Evolutionary conservation across 2,113 vertebrate species (phyloP), one percentile per base, ranked within the genome.

Genomic region (Alaudala cheleensis): DNA sequence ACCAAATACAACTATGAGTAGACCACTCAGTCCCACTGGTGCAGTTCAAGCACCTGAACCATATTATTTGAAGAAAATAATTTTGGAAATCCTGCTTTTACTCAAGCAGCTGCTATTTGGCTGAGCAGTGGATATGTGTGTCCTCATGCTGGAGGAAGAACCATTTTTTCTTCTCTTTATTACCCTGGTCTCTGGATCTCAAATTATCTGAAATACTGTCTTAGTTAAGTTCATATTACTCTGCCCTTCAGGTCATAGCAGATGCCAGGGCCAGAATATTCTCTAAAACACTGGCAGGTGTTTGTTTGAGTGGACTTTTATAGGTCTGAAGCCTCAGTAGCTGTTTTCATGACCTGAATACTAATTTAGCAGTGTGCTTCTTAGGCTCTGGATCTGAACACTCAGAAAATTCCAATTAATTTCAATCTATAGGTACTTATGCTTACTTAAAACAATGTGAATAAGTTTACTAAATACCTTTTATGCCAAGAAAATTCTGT

Each of bases 301-400:
- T 91, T 95, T 96, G 88, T 92, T 93, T 81, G 83, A 97, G 94
- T 81, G 95, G 86, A 92, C 86, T 92, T 93, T 95, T 96, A 96
- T 95, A 91, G 88, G 86, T 95, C 92, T 96, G 95, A 96, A 97
- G 94, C 91, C 92, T 97, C 96, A 96, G 95, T 97, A 97, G 95
- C 61, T 95, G 83, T 92, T 93, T 91, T 93, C 80, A 81, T 96
- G 95, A 87, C 69, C 81, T 61, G 95, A 93, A 97, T 97, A 57
- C 78, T 97, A 95, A 97, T 95, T 94, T 81, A 81, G 15, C 53
- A 67, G 28, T 7, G 37, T 53, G 31, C 76, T 81, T 72, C 86
- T 67, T 65, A 12, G 34, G 40, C 50, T 83, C 58, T 77, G 50
- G 39, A 67, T 78, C 44, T 22, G 40, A 93, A 81, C 45, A 42